Evolutionary conservation across 2,797 vertebrate genomes (phyloP), one percentile per base, ranked within the genome.

Genomic region (Anabacerthia variegaticeps): DNA sequence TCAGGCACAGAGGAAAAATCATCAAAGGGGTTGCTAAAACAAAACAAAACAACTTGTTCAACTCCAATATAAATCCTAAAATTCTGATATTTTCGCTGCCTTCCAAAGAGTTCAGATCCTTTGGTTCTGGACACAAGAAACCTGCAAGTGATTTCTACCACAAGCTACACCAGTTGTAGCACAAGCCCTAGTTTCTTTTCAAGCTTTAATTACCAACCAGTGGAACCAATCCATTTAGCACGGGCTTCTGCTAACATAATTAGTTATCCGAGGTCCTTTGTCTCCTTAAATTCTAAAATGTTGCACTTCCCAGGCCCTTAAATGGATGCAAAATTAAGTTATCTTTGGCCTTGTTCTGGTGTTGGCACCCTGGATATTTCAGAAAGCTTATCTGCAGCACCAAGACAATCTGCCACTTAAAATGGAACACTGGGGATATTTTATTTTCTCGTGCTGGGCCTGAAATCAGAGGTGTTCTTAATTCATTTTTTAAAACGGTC

Each of bases 401-500:
- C 67, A 91, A 78, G 48, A 69, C 37, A 87, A 69, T 77, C 52
- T 85, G 63, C 55, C 59, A 20, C 83, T 62, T 78, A 15, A 88
- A 92, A 87, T 22, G 59, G 30, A 93, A 67, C 71, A 82, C 63
- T 0, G 1, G 55, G 59, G 19, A 52, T 52, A 63, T 82, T 90
- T 90, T 88, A 41, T 90, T 92, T 93, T 82, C 52, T 92, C 27
- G 9, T 41, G 28, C 74, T 88, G 65, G 32, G 36, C 88, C 88
- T 93, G 74, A 90, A 95, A 91, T 84, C 51, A 73, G 77, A 96
- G 80, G 83, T 90, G 80, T 43, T 81, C 74, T 75, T 93, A 92
- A 95, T 95, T 86, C 90, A 83, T 71, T 92, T 58, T 91, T 80
- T 59, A 1, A 83, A 95, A 94, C 30, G 19, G 37, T 85, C 65